These are phyloP conservation scores for Xiphophorus maculatus DNA, from an alignment of 2,113 vertebrate genomes.

Conservation along the genomic window DNA sequence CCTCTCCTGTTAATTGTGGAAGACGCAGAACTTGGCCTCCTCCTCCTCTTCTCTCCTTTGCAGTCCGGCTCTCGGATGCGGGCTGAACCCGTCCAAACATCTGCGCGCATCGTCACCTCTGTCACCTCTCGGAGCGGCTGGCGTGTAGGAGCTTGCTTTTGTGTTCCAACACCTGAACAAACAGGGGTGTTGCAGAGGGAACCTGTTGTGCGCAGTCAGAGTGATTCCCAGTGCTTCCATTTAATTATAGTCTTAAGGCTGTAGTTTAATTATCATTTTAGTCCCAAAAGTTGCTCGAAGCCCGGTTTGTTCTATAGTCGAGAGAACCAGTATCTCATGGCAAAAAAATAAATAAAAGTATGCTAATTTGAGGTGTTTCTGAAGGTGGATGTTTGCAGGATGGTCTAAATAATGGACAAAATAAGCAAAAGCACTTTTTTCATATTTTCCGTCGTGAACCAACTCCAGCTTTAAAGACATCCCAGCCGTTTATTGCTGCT, in stretches of 20 bases:
- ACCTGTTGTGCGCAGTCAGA: slow-evolving; percentile 8
- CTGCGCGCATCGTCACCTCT: slow-evolving; percentile 32
- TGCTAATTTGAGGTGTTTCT: no score
- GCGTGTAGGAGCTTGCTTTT: slow-evolving; percentile 57
- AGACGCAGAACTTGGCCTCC: slow-evolving; percentile 63
- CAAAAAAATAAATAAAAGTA: neutral
- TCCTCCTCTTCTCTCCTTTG: slow-evolving; percentile 39
- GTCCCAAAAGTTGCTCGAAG: neutral
- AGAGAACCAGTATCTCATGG: neutral
- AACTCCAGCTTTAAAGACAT: no score
- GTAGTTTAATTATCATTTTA: neutral
- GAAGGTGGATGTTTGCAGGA: no score
- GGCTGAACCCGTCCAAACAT: slow-evolving; percentile 46
- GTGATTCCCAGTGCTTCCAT: slow-evolving; percentile 1
- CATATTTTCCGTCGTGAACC: no score
- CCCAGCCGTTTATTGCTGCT: no score
- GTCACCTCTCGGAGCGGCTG: slow-evolving; percentile 43
- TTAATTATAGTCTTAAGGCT: neutral
- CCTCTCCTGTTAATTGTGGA: slow-evolving; percentile 78
- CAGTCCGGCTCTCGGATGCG: slow-evolving; percentile 29
- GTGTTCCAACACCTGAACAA: slow-evolving; percentile 37
- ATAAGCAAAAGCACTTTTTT: no score
- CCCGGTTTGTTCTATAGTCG: neutral
- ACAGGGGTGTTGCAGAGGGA: slow-evolving; percentile 22
- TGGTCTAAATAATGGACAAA: no score